phyloP scores from a whole-genome alignment of 2,888 invertebrate genomes.

The Drosophila gaucha region DNA sequence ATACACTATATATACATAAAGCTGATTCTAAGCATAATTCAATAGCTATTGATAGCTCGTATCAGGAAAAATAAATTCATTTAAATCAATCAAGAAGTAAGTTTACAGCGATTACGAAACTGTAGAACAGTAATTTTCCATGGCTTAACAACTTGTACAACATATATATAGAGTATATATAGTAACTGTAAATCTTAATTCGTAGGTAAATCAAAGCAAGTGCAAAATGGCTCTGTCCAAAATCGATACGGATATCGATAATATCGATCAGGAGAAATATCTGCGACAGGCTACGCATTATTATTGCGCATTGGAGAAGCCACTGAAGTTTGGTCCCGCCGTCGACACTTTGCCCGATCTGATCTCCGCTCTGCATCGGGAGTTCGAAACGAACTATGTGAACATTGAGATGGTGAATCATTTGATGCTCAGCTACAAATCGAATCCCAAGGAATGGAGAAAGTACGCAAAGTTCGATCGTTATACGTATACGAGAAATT shows the following conservation, averaged over 20 bases:
- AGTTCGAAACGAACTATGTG: conserved; percentile 92
- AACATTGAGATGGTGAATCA: conserved; percentile 96
- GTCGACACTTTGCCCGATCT: conserved; percentile 87
- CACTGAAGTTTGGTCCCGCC: conserved; percentile 82
- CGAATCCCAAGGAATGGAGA: conserved; percentile 95
- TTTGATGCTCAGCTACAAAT: conserved; percentile 91
- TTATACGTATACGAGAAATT: conserved; percentile 95
- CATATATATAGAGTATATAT: background rate
- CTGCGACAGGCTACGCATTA: conserved; percentile 82
- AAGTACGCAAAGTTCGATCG: conserved; percentile 97
- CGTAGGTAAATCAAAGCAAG: conserved; percentile 78
- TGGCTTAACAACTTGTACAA: background rate
- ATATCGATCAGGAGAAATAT: conserved; percentile 82
- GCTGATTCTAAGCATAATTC: conserved; percentile 20
- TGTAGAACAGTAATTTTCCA: conserved; percentile 51
- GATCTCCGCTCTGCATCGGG: conserved; percentile 89
- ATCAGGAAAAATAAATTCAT: conserved; percentile 56
- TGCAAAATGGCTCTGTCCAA: conserved; percentile 81
- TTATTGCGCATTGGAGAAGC: conserved; percentile 84
- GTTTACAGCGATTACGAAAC: conserved; percentile 30
- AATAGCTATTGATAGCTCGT: conserved; percentile 28
- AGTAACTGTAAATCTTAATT: background rate
- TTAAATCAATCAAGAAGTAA: conserved; percentile 65
- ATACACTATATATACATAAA: background rate
- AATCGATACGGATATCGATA: conserved; percentile 76